Percentiles rank a stretch among this genome's conserved stretches.
Conservation (phyloP, 37 sponge, comb jelly and placozoan species). For the Ephydatia muelleri region DNA sequence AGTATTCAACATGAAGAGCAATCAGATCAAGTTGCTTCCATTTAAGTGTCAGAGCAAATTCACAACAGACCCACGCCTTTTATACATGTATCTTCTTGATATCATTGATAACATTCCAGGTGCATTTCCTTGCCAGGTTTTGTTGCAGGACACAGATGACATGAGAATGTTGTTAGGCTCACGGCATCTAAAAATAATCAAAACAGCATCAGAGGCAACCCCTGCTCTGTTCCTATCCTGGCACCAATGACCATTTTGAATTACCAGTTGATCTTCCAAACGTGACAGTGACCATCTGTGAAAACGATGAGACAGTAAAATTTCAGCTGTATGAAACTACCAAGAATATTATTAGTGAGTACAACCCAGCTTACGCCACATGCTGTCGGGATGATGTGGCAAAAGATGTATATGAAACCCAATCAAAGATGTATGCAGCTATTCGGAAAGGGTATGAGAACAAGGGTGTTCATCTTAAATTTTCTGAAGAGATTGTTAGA, state of each 20-base stretch:
- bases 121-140: background rate
- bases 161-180: background rate
- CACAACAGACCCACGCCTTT: background rate
- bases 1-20: background rate
- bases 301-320: background rate
- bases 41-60: background rate
- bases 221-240: background rate
- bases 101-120: background rate
- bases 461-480: background rate
- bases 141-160: background rate
- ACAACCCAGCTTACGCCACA: background rate
- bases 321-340: background rate
- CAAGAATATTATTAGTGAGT: background rate
- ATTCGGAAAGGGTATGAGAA: background rate
- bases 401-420: background rate
- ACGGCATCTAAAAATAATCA: background rate
- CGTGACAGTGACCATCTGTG: background rate
- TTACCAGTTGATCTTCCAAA: background rate
- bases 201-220: background rate
- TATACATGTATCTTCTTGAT: background rate
- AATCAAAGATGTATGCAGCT: background rate
- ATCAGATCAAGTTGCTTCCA: background rate
- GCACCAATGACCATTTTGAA: background rate
- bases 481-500: background rate
- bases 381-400: background rate